Percentiles rank a stretch among this genome's conserved stretches.
These are phyloP conservation scores for Conomelus anceps DNA, from an alignment of 2,888 invertebrate species.

Conservation along the genomic window DNA sequence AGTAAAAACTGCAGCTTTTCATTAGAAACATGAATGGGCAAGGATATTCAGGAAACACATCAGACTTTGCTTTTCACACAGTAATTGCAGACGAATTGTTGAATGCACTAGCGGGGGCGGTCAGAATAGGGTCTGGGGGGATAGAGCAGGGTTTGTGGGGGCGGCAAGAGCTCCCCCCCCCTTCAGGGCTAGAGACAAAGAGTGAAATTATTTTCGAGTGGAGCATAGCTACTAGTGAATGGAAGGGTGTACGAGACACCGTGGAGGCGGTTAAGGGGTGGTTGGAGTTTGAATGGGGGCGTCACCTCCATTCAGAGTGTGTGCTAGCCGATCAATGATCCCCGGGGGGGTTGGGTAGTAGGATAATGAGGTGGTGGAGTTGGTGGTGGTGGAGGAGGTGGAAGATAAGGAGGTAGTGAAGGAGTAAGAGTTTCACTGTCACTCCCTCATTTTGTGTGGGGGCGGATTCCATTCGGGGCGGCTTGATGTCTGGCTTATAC, in stretches of 20 bases:
- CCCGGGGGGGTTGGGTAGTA: neutral
- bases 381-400: too few species aligned
- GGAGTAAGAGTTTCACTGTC: too few species aligned
- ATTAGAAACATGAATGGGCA: too few species aligned
- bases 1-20: too few species aligned
- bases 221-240: neutral
- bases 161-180: neutral
- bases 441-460: too few species aligned
- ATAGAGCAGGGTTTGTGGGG: neutral
- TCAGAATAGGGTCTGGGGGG: constrained; percentile 7
- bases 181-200: neutral
- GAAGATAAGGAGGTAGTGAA: too few species aligned
- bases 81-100: neutral
- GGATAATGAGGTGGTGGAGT: neutral
- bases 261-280: neutral
- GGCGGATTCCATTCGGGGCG: too few species aligned
- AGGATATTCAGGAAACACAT: neutral
- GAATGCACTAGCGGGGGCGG: neutral
- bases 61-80: neutral
- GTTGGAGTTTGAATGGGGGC: neutral
- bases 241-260: neutral
- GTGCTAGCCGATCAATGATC: neutral
- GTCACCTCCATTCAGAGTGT: neutral
- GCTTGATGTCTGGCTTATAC: too few species aligned
- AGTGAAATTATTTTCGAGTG: neutral